These are phyloP conservation scores for Amphipoea oculea DNA, from an alignment of 2,888 invertebrate species.

Conservation along the genomic window DNA sequence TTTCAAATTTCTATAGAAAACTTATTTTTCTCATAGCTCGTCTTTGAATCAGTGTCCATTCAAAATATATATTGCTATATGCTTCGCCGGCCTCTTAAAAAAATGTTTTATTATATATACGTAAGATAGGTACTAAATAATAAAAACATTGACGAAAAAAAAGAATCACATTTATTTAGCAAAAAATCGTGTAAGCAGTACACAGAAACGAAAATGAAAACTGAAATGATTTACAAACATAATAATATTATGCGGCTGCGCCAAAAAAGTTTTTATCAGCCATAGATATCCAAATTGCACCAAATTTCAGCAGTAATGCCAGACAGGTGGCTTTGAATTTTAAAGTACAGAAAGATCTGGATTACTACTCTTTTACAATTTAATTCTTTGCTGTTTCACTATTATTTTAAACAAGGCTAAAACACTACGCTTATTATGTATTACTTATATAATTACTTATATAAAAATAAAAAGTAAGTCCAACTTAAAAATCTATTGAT, in stretches of 20 bases:
- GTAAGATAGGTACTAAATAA: not conserved
- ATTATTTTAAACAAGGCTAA: not conserved
- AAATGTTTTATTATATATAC: not conserved
- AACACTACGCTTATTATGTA: not conserved
- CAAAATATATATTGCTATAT: too few species aligned
- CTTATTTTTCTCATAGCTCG: too few species aligned
- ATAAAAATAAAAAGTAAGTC: not conserved
- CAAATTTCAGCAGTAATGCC: not conserved
- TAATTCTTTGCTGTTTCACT: not conserved
- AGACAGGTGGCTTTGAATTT: not conserved
- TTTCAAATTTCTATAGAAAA: too few species aligned
- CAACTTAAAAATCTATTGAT: not conserved
- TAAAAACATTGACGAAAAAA: not conserved
- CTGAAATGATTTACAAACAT: not conserved
- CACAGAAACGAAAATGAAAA: not conserved
- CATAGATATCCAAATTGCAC: too few species aligned
- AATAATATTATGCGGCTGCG: not conserved
- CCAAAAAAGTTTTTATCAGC: not conserved
- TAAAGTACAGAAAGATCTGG: not conserved
- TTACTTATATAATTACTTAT: too few species aligned
- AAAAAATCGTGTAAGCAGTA: not conserved
- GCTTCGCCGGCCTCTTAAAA: not conserved
- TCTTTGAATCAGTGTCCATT: too few species aligned
- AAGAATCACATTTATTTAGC: not conserved
- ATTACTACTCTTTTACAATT: not conserved